Base-by-base conservation (phyloP, 2,888 invertebrate genomes). In the Clivina fossor region DNA sequence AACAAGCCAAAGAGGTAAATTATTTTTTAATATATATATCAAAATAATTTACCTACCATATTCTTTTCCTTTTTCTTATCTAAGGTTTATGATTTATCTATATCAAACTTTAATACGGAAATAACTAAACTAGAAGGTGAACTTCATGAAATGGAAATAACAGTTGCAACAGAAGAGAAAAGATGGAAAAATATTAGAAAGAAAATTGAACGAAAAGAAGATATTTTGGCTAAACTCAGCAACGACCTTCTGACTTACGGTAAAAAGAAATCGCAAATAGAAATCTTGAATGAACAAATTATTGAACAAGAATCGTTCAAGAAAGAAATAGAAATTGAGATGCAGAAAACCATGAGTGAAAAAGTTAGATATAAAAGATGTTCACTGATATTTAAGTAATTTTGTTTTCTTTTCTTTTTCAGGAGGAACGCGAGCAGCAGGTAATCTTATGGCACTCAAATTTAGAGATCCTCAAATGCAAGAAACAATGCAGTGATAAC, bases 1-100 rank as follows among this genome's bases (percentile, higher is more conserved):
- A 62, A 22, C 59, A 60, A 28, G 57, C 56, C 2, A 63, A 65
- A 55, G 60, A 63, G 46, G 64, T 63, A 59, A 43, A 19, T 28
- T 20, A 7, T 19, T 16, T 37, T 2, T 15, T 20, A 20, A 40
- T 20, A 20, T 20, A n/a, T n/a, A n/a, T n/a, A n/a, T n/a, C n/a
- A n/a, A n/a, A n/a, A n/a, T n/a, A n/a, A n/a, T n/a, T n/a, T n/a
- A n/a, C n/a, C n/a, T n/a, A n/a, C n/a, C n/a, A n/a, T n/a, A n/a
- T n/a, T n/a, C n/a, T n/a, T n/a, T n/a, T n/a, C n/a, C n/a, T n/a
- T n/a, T 9, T 16, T 35, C 43, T 56, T 7, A 20, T 37, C 48
- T 30, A 69, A 74, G 59, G 69, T 80, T 18, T 87, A 85, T 68
- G 86, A 88, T 68, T 80, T 84, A 2, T 79, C 82, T 49, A 78